These are phyloP conservation scores for Ceuthmochares aereus DNA, from an alignment of 2,113 vertebrate genomes.

Conservation along the genomic window DNA sequence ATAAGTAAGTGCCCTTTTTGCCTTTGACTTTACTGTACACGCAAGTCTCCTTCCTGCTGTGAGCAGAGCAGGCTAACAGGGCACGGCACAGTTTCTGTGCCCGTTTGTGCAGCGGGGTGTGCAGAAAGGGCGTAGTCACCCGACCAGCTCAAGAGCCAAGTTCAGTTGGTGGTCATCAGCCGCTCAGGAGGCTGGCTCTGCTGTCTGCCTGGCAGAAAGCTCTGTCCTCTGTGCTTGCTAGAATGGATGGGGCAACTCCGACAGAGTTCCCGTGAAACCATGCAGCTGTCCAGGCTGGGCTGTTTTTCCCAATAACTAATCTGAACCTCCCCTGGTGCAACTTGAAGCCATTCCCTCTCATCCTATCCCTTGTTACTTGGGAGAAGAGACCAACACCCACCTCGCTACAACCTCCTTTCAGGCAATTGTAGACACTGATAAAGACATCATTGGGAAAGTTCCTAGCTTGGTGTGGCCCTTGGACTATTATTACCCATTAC, in stretches of 20 bases:
- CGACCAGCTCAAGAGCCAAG: background rate
- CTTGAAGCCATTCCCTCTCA: no score
- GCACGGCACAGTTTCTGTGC: background rate
- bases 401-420: no score
- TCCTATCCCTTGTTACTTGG: no score
- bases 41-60: background rate
- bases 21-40: background rate
- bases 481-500: no score
- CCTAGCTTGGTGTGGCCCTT: no score
- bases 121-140: background rate
- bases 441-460: no score
- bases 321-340: no score
- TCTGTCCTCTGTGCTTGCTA: background rate
- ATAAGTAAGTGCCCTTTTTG: conserved; percentile 86
- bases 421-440: no score
- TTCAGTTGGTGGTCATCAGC: background rate
- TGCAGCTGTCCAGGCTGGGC: background rate
- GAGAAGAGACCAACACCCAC: no score
- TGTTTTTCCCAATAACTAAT: no score
- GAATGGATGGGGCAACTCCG: background rate
- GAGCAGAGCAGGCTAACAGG: background rate
- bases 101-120: no score
- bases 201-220: background rate
- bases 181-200: background rate
- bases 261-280: background rate